These are phyloP conservation scores for Drosophila cardini DNA, from an alignment of 1,140 invertebrate genomes.

Conservation along the genomic window DNA sequence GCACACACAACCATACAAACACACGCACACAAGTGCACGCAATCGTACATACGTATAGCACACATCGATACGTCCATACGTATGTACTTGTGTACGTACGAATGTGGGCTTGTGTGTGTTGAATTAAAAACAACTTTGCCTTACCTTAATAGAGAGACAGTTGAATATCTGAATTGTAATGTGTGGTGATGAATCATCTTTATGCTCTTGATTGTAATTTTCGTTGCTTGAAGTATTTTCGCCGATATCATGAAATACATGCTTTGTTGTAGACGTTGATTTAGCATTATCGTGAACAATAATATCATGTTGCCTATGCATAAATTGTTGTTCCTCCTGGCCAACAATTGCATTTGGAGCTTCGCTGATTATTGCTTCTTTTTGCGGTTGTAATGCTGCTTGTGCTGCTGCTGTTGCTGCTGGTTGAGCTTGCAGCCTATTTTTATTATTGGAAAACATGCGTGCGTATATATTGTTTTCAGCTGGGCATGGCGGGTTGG, in stretches of 20 bases:
- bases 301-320: constrained; percentile 39
- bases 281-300: constrained; percentile 17
- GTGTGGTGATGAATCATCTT: constrained; percentile 80
- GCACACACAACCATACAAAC: background rate
- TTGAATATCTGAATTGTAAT: constrained; percentile 84
- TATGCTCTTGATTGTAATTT: constrained; percentile 66
- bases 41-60: constrained; percentile 13
- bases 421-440: constrained; percentile 14
- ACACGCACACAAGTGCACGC: background rate
- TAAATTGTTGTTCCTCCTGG: constrained; percentile 36
- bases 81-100: constrained; percentile 13
- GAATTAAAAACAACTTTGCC: constrained; percentile 73
- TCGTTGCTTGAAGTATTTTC: constrained; percentile 46
- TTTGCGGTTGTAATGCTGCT: constrained; percentile 21
- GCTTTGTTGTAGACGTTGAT: constrained; percentile 16
- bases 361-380: constrained; percentile 26
- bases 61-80: constrained; percentile 28
- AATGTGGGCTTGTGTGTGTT: constrained; percentile 48
- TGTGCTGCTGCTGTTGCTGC: constrained; percentile 49
- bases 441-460: constrained; percentile 57
- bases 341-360: constrained; percentile 28
- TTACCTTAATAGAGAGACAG: constrained; percentile 84
- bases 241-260: constrained; percentile 28
- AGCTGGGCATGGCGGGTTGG: constrained; percentile 48
- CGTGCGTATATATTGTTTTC: constrained; percentile 48